Conservation (phyloP, 37 sponge, comb jelly and placozoan species). For the Dysidea cf. avara region DNA sequence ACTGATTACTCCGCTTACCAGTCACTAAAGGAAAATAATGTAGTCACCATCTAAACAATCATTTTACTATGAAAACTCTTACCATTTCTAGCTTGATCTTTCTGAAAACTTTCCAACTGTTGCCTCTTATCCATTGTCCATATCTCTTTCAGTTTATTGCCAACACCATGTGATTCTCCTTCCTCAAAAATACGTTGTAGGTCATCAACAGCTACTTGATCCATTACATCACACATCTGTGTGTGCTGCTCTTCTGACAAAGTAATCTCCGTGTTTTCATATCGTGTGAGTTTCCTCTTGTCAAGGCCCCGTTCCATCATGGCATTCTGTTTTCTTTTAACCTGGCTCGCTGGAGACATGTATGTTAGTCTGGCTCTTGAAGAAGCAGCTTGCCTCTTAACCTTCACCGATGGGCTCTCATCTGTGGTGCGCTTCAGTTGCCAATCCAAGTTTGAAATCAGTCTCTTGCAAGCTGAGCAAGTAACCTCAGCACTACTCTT, state of each 20-base stretch:
- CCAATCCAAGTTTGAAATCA: no score
- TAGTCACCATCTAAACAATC: not conserved
- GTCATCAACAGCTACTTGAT: not conserved
- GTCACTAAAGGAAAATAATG: not conserved
- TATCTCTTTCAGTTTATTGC: not conserved
- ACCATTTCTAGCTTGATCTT: not conserved
- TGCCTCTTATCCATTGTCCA: not conserved
- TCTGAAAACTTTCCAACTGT: not conserved
- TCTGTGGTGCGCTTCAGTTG: no score
- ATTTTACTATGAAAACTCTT: not conserved
- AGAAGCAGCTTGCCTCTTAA: no score
- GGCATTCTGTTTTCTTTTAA: not conserved
- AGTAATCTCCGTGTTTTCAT: slow-evolving; percentile 15
- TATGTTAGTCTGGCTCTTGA: no score
- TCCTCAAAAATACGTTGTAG: not conserved
- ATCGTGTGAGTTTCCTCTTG: not conserved
- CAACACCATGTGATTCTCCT: not conserved
- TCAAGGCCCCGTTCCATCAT: not conserved
- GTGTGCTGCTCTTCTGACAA: slow-evolving; percentile 32
- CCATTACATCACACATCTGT: slow-evolving; percentile 17
- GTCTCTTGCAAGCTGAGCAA: no score
- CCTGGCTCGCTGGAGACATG: no score
- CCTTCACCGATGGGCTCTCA: no score
- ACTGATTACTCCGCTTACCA: not conserved
- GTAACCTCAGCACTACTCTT: slow-evolving; percentile 14